Conservation (phyloP, 2,113 vertebrate genomes). For the Hiodon tergisus region DNA sequence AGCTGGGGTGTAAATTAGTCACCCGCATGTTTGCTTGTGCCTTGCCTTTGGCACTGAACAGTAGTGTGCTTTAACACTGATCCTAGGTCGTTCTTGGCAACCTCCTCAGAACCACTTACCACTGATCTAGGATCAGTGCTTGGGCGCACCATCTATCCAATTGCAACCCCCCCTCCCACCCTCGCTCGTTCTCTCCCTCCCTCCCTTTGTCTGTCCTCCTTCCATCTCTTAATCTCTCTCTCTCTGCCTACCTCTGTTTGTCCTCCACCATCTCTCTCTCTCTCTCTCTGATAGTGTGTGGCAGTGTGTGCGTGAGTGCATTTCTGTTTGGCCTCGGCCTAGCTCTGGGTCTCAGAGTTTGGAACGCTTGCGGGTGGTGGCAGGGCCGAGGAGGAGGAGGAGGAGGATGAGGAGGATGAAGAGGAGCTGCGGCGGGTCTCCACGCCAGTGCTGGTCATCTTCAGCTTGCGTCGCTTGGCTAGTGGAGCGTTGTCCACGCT, state of each 20-base stretch:
- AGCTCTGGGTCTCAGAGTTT: conserved; percentile 48
- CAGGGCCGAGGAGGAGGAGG: conserved; percentile 53
- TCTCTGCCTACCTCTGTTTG: neutral
- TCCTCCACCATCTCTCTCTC: neutral
- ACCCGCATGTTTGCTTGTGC: too few relatives aligned
- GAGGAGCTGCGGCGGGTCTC: conserved; percentile 73
- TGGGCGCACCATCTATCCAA: neutral
- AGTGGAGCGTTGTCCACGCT: conserved; percentile 86
- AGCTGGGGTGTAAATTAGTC: too few relatives aligned
- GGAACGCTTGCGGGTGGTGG: conserved; percentile 43
- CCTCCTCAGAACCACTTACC: too few relatives aligned
- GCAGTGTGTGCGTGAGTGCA: neutral
- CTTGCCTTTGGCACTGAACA: neutral
- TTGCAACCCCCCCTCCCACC: too few relatives aligned
- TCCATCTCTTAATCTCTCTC: neutral
- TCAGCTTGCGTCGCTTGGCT: conserved; percentile 79
- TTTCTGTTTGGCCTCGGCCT: conserved; percentile 34
- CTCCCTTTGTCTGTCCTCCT: neutral
- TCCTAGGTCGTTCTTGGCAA: neutral
- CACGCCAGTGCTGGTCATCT: conserved; percentile 76
- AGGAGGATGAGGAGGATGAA: conserved; percentile 70
- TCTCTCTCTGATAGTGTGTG: neutral
- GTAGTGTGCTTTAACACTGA: neutral
- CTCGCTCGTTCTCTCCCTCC: neutral
- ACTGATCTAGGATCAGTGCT: conserved; percentile 8